These are phyloP conservation scores for Urophycis tenuis DNA, from an alignment of 2,797 vertebrate genomes.

Conservation along the genomic window DNA sequence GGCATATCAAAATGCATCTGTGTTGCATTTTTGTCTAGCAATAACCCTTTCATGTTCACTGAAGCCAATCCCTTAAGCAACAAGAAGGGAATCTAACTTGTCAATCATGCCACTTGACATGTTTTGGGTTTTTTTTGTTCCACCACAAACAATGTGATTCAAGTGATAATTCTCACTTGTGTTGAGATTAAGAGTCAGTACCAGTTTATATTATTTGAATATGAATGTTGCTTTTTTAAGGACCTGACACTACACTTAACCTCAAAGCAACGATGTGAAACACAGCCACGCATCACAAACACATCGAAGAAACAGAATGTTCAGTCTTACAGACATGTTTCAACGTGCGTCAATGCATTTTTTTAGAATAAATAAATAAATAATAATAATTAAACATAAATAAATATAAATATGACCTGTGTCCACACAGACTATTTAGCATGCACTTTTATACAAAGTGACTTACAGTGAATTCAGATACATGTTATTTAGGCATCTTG, in stretches of 20 bases:
- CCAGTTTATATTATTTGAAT: background rate
- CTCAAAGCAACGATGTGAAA: slow-evolving; percentile 43
- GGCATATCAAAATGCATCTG: no score
- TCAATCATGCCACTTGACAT: background rate
- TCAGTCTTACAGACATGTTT: background rate
- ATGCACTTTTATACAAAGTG: no score
- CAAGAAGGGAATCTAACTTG: background rate
- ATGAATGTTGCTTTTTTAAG: slow-evolving; percentile 42
- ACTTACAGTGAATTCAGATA: no score
- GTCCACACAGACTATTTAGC: no score
- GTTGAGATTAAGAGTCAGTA: background rate
- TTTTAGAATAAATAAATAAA: no score
- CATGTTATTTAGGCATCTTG: background rate
- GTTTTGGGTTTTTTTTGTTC: background rate
- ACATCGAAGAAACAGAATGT: background rate
- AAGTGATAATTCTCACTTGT: background rate
- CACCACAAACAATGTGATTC: background rate
- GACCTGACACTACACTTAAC: slow-evolving; percentile 51
- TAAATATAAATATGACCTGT: no score
- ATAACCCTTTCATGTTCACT: background rate
- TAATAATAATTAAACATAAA: no score
- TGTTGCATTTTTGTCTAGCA: background rate
- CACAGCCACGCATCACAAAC: slow-evolving; percentile 9
- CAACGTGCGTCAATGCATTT: no score
- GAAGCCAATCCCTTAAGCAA: background rate